Base-by-base conservation (phyloP, 2,797 vertebrate species). In the Labeo calbasu region DNA sequence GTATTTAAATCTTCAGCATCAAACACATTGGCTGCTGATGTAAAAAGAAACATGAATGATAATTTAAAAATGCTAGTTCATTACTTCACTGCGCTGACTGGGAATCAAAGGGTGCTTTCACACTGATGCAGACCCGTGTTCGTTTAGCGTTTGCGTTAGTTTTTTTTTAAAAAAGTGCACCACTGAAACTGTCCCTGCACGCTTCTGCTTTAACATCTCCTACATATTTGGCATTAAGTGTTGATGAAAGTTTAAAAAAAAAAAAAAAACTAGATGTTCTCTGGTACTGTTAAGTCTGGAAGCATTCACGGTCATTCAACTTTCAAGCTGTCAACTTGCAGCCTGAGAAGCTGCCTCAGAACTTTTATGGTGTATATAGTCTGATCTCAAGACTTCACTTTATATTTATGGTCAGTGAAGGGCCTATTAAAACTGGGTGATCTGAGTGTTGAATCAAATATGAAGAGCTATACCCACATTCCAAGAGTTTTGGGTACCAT, bases 381-480 rank as follows among this genome's bases (percentile, higher is more conserved):
- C 28, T 63, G 40, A 79, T 87, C 66, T 61, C 46, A 43, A 23
- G 65, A 57, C 50, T 76, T 77, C 55, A 43, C 53, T 81, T 71
- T 46, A 72, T 50, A 81, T 81, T 81, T 82, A 65, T 66, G 21
- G 71, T 40, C 81, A 75, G 81, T 53, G 59, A 75, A 66, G 57
- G 57, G 28, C 46, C 57, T 40, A 66, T 75, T 65, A 75, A 75
- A 63, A 40, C 70, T 76, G 46, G 57, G 21, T 43, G 71, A 82
- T 76, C 57, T 53, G 65, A 53, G 71, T 75, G 70, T n/a, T 84
- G 46, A 88, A 71, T 68, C 79, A 78, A 82, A 59, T 25, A 46
- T 66, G 63, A 75, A 81, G 83, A 75, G 78, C 51, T 69, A 63
- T 86, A 48, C 53, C 53, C 73, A 73, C 25, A 43, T 86, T 86